Evolutionary conservation across 1,140 invertebrate genomes (phyloP).

Genomic region (Sycophaga agraensis): DNA sequence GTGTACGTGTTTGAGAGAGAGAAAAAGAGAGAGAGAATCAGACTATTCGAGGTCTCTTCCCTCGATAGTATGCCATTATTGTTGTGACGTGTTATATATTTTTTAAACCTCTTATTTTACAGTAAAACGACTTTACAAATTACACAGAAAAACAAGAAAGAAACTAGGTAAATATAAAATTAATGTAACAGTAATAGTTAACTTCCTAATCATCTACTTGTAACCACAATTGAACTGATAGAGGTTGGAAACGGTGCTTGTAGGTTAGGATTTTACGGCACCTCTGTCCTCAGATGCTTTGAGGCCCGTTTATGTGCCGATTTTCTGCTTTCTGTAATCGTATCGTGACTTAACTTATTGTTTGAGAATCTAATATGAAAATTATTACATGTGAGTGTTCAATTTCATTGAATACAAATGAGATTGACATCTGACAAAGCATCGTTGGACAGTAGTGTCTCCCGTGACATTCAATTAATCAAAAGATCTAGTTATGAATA

Average conservation of each 20-base stretch:
- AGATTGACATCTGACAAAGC: too few relatives aligned
- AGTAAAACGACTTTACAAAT: slow-evolving; percentile 25
- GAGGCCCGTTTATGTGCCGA: background rate
- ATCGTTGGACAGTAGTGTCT: too few relatives aligned
- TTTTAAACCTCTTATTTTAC: slow-evolving; percentile 32
- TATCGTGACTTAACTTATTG: background rate
- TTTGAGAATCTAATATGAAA: background rate
- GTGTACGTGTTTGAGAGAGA: too few relatives aligned
- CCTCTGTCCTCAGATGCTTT: background rate
- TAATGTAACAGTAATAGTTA: too few relatives aligned
- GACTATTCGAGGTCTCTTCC: slow-evolving; percentile 1
- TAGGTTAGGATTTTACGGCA: slow-evolving; percentile 1
- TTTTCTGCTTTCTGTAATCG: background rate
- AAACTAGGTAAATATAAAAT: slow-evolving; percentile 41
- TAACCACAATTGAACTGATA: too few relatives aligned
- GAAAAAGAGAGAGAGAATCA: background rate
- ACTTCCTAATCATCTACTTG: too few relatives aligned
- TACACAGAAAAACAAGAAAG: slow-evolving; percentile 28
- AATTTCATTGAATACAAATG: too few relatives aligned
- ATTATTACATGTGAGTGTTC: background rate
- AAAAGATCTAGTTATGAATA: too few relatives aligned
- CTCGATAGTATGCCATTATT: slow-evolving; percentile 44
- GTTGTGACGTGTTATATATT: slow-evolving; percentile 55
- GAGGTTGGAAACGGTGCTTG: slow-evolving; percentile 13
- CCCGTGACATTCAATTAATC: too few relatives aligned